These are phyloP conservation scores for Amblyteles armatorius DNA, from an alignment of 2,888 invertebrate genomes.

Conservation along the genomic window DNA sequence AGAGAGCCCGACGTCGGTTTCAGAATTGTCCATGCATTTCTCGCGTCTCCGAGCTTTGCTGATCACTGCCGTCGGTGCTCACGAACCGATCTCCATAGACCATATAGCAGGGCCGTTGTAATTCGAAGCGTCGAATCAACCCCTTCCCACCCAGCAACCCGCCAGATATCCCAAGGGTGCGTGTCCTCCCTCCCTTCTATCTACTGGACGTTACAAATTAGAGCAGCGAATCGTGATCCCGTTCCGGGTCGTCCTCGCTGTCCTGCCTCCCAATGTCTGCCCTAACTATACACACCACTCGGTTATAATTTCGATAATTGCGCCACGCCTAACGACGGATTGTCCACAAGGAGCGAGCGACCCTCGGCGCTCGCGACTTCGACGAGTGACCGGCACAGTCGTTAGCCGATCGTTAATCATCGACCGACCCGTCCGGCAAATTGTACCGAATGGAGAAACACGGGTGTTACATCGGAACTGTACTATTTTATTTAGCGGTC, in stretches of 20 bases:
- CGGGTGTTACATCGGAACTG: neutral
- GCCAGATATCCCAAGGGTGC: conserved; percentile 62
- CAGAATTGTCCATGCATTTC: conserved; percentile 30
- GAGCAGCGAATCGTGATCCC: conserved; percentile 65
- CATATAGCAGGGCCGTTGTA: conserved; percentile 46
- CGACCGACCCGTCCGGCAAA: neutral
- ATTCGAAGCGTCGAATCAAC: conserved; percentile 64
- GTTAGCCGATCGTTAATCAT: neutral
- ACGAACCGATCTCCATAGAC: conserved; percentile 51
- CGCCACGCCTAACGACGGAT: conserved; percentile 66
- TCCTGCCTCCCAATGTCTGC: conserved; percentile 29
- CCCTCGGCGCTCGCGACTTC: conserved; percentile 11
- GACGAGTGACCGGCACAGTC: neutral
- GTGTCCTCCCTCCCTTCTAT: conserved; percentile 19
- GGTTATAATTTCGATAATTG: conserved; percentile 67
- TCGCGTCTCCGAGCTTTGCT: conserved; percentile 33
- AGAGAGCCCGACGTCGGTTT: neutral
- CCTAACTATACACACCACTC: conserved; percentile 29
- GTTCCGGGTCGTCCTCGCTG: conserved; percentile 18
- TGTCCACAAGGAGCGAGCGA: conserved; percentile 54
- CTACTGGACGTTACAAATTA: conserved; percentile 74
- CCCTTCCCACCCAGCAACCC: conserved; percentile 38
- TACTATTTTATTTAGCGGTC: neutral
- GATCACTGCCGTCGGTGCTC: conserved; percentile 59
- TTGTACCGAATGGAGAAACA: neutral